Evolutionary conservation across 2,888 invertebrate species (phyloP), one percentile per base, ranked within the genome.

Genomic region (Pilophorus perplexus): DNA sequence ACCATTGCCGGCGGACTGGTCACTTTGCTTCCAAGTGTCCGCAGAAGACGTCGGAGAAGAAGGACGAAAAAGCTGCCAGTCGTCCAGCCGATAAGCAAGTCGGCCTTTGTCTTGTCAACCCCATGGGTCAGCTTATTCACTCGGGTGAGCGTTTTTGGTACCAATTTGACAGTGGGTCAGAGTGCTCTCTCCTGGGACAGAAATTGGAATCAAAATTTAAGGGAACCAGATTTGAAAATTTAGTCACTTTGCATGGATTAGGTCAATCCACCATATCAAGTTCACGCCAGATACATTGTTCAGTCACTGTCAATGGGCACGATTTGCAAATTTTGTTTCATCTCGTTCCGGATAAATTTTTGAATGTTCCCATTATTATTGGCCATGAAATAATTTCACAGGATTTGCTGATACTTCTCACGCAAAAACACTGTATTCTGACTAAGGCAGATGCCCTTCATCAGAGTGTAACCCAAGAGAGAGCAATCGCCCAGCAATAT

Each of bases 161-260:
- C 20, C 37, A 55, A n/a, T 55, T 55, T 55, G 55, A 55, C 23
- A 37, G 37, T 37, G 55, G 55, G 12, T 55, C 55, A 20, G 55
- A 55, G n/a, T 55, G 55, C 18, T 33, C 33, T 5, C 55, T 55
- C 37, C 23, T 55, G 37, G 37, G 33, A 10, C 3, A 5, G 3
- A 3, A 2, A 10, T 22, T 55, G 3, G 37, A 3, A 3, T 33
- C 33, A 37, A 55, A 33, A 55, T 55, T 55, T 16, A 6, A 55
- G 33, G 55, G 55, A 33, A 33, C 55, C 8, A 33, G 18, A 22
- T 37, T 55, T 18, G 3, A 14, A 55, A 55, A 55, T n/a, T 18
- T 16, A n/a, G 55, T 37, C 10, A 55, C n/a, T 5, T 55, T 55
- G 14, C 33, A 55, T 55, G 55, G 55, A 3, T 16, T 55, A 37